A percentile compares a stretch with the other conserved stretches of the same genome.
Evolutionary conservation across 1,140 invertebrate species (phyloP).

Genomic region (Drosophila bocki): DNA sequence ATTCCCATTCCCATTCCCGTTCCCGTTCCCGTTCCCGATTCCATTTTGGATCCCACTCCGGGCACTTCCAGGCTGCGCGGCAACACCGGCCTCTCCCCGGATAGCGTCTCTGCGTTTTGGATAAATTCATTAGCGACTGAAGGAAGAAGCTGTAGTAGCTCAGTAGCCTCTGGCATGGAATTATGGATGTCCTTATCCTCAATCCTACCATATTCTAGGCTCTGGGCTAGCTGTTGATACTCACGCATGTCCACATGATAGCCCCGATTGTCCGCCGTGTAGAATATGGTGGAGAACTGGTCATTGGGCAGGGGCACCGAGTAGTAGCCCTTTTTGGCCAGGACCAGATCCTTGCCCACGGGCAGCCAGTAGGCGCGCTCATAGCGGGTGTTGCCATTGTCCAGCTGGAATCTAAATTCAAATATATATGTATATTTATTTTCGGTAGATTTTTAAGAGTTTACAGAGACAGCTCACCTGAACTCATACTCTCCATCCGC

Average conservation of each 20-base stretch:
- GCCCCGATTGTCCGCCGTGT: conserved; percentile 75
- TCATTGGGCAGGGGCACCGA: conserved; percentile 66
- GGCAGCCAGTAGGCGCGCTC: conserved; percentile 78
- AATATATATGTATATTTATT: background rate
- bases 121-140: conserved; percentile 37
- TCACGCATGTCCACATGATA: conserved; percentile 73
- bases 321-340: conserved; percentile 73
- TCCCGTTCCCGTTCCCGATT: background rate
- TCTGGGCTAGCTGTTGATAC: background rate
- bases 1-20: background rate
- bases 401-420: conserved; percentile 56
- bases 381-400: conserved; percentile 78
- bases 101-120: conserved; percentile 72
- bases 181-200: background rate
- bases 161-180: background rate
- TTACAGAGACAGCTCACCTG: conserved; percentile 38
- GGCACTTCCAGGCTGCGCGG: conserved; percentile 67
- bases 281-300: conserved; percentile 66
- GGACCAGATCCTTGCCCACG: conserved; percentile 52
- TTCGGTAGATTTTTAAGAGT: background rate
- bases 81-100: conserved; percentile 56
- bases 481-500: conserved; percentile 69
- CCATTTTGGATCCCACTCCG: conserved; percentile 4
- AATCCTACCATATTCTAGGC: background rate
- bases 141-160: background rate